Base-by-base conservation (phyloP, 2,888 invertebrate genomes). In the Ophraella communa region DNA sequence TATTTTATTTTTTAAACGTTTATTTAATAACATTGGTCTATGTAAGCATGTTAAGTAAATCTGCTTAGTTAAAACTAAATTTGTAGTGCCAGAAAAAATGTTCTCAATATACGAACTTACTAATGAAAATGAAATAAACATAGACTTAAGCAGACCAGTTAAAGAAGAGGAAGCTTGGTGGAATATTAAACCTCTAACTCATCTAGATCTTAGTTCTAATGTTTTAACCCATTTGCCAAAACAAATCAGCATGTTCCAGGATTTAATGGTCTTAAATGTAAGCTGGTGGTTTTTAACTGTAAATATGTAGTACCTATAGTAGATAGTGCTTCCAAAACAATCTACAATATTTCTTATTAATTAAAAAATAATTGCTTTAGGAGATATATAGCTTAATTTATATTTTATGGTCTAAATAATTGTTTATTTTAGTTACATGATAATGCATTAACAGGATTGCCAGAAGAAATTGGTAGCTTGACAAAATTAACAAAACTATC, bases 131-230 rank as follows among this genome's bases (percentile, higher is more conserved):
- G 87, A 87, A 49, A 82, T 83, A 5, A 84, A 84, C 68, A 80
- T 89, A 51, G 88, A 89, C 78, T 87, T 89, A 73, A 81, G 85
- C 61, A 83, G 83, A 70, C 79, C 82, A 4, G 85, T 86, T 54
- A 70, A 71, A 44, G 85, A 86, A 39, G 85, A 86, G 86, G 77
- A 78, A 20, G 62, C 73, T 54, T 96, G 95, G 95, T 94, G 94
- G 94, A 93, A 91, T 79, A 88, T 90, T 75, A 89, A 90, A 73
- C 89, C 92, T 1, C 82, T 96, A 20, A 90, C 87, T 66, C 89
- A 88, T 74, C 85, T 96, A 69, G 93, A 95, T 81, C 84, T 93
- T 59, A 91, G 92, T 78, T 90, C 89, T 11, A 93, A 94, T 81
- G 85, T 86, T 65, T 83, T 93, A 67, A 85, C 85, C 64, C 81